phyloP scores from a whole-genome alignment of 2,888 invertebrate genomes.

The Limenitis camilla region DNA sequence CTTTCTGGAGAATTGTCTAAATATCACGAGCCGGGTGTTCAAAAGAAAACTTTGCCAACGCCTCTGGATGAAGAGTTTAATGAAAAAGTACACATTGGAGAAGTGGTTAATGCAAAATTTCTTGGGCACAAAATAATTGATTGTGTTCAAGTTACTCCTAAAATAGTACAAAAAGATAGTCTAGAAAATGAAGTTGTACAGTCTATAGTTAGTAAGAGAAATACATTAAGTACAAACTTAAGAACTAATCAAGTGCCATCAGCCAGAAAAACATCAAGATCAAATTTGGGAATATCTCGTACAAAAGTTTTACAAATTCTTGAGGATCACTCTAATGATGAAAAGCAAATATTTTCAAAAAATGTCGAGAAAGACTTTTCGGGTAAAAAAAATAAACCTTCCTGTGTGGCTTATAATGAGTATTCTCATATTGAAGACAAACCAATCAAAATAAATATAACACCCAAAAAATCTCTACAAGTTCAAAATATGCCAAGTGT shows the following conservation, averaged over 20 bases:
- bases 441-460: constrained; percentile 27
- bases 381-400: constrained; percentile 25
- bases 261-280: constrained; percentile 33
- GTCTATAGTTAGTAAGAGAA: constrained; percentile 26
- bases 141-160: constrained; percentile 24
- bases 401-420: constrained; percentile 51
- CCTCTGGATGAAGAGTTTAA: constrained; percentile 67
- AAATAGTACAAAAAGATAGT: constrained; percentile 13
- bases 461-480: constrained; percentile 38
- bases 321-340: constrained; percentile 25
- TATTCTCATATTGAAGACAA: constrained; percentile 45
- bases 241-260: constrained; percentile 33
- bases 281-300: constrained; percentile 45
- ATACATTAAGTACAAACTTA: constrained; percentile 34
- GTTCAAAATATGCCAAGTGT: constrained; percentile 69
- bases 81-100: constrained; percentile 63
- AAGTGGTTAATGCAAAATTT: constrained; percentile 68
- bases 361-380: not conserved
- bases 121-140: constrained; percentile 56
- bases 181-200: constrained; percentile 13
- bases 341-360: constrained; percentile 1
- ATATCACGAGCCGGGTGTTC: constrained; percentile 50
- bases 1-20: constrained; percentile 59
- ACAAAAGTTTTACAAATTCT: constrained; percentile 51
- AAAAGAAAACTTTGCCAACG: constrained; percentile 46